These are phyloP conservation scores for Chironomus tentans DNA, from an alignment of 2,888 invertebrate genomes.

Conservation along the genomic window DNA sequence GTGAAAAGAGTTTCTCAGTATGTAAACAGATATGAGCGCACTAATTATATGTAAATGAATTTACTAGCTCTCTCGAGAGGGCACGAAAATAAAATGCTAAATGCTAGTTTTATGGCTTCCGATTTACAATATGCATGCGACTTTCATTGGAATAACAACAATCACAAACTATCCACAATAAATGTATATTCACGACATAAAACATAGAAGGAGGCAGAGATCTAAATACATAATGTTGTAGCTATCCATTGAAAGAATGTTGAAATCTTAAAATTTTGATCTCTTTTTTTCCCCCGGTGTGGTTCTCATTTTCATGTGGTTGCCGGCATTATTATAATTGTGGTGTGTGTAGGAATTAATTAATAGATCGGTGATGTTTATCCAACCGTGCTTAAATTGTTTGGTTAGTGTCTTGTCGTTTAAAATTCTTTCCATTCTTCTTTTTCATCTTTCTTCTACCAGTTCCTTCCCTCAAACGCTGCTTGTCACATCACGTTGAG, in stretches of 20 bases:
- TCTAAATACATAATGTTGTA: too few species aligned
- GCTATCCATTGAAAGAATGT: too few species aligned
- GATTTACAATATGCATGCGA: neutral
- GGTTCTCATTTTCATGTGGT: neutral
- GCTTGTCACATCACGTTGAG: neutral
- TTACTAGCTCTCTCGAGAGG: neutral
- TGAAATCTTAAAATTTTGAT: too few species aligned
- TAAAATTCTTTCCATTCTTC: neutral
- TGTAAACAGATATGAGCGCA: neutral
- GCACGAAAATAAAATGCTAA: too few species aligned
- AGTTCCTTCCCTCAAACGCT: too few species aligned
- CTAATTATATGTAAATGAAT: neutral
- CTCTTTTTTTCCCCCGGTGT: too few species aligned
- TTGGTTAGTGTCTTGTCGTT: neutral
- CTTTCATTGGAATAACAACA: neutral
- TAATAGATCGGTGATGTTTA: slow-evolving; percentile 21
- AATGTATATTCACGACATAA: too few species aligned
- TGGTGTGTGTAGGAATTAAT: slow-evolving; percentile 23
- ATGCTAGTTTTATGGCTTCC: neutral
- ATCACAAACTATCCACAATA: neutral
- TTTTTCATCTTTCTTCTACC: neutral
- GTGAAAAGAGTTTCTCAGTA: too few species aligned
- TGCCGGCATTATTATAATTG: neutral
- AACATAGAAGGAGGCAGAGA: too few species aligned
- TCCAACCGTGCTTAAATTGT: slow-evolving; percentile 16